phyloP scores from a whole-genome alignment of 2,888 invertebrate species.

The Campoplex capitator region DNA sequence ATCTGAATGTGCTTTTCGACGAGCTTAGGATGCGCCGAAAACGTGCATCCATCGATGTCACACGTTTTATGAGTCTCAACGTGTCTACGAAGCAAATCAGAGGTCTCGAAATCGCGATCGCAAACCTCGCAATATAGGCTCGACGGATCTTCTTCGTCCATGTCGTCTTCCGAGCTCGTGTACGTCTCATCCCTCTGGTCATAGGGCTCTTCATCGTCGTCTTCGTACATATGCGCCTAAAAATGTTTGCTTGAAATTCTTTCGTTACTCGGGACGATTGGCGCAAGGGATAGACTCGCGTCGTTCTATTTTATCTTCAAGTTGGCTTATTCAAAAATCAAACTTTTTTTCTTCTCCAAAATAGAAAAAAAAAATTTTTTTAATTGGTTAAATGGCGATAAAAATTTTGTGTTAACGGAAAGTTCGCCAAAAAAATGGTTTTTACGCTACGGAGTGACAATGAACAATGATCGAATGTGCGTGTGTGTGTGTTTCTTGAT shows the following conservation, averaged over 20 bases:
- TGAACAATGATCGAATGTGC: not conserved
- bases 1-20: slow-evolving; percentile 92
- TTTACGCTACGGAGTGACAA: not conserved
- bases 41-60: slow-evolving; percentile 92
- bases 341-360: not conserved
- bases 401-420: not conserved
- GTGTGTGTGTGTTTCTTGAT: not conserved
- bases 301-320: slow-evolving; percentile 35
- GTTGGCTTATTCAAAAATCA: not conserved
- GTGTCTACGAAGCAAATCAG: slow-evolving; percentile 88
- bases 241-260: slow-evolving; percentile 75
- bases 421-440: not conserved
- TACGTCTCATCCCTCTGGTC: slow-evolving; percentile 77
- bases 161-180: slow-evolving; percentile 71
- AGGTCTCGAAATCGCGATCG: slow-evolving; percentile 89
- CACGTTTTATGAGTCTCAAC: slow-evolving; percentile 91
- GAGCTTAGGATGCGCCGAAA: slow-evolving; percentile 91
- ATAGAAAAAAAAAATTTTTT: not conserved
- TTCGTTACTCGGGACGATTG: slow-evolving; percentile 53
- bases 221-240: slow-evolving; percentile 78
- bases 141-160: slow-evolving; percentile 45
- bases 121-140: slow-evolving; percentile 92
- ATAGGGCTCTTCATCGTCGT: slow-evolving; percentile 72
- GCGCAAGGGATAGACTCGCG: slow-evolving; percentile 20
- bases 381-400: no score